A percentile compares a stretch with the other conserved stretches of the same genome.
phyloP scores from a whole-genome alignment of 2,888 invertebrate species.

The Cephus sareptanus region DNA sequence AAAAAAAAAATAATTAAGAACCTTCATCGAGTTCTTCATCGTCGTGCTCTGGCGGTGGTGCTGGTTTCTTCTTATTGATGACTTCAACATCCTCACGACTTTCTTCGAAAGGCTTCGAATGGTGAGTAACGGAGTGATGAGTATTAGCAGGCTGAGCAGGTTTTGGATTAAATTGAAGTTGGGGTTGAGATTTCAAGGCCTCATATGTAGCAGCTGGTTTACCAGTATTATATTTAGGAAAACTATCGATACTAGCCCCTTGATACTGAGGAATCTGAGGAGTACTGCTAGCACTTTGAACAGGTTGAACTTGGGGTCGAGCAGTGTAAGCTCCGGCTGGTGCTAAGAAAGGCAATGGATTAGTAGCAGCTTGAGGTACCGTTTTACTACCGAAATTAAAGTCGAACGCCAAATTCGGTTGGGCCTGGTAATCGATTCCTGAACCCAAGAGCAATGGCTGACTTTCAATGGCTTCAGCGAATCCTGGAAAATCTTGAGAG shows the following conservation, averaged over 20 bases:
- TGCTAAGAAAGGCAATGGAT: conserved; percentile 32
- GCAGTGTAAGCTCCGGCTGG: conserved; percentile 15
- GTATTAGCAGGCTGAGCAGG: conserved; percentile 15
- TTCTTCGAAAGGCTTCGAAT: conserved; percentile 35
- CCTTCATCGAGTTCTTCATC: conserved; percentile 27
- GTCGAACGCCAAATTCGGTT: conserved; percentile 36
- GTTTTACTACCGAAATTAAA: conserved; percentile 21
- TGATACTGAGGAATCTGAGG: conserved; percentile 44
- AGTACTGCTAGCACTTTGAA: conserved; percentile 38
- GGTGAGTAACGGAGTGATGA: conserved; percentile 9
- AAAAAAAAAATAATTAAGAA: background rate
- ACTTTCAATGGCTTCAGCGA: conserved; percentile 35
- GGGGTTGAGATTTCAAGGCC: conserved; percentile 51
- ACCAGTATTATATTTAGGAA: conserved; percentile 22
- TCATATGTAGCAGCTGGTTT: conserved; percentile 42
- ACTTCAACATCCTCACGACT: conserved; percentile 57
- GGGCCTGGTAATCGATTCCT: conserved; percentile 32
- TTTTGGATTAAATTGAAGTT: conserved; percentile 47
- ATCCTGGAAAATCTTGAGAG: conserved; percentile 29
- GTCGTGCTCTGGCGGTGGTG: conserved; percentile 37
- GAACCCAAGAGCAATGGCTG: conserved; percentile 41
- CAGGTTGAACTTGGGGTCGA: conserved; percentile 41
- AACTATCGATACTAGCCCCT: conserved; percentile 37
- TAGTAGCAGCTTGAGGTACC: conserved; percentile 21
- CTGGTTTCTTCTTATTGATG: conserved; percentile 50